A percentile compares a stretch with the other conserved stretches of the same genome.
phyloP scores from a whole-genome alignment of 1,140 invertebrate genomes.

The Pseudomyrmex sp. region DNA sequence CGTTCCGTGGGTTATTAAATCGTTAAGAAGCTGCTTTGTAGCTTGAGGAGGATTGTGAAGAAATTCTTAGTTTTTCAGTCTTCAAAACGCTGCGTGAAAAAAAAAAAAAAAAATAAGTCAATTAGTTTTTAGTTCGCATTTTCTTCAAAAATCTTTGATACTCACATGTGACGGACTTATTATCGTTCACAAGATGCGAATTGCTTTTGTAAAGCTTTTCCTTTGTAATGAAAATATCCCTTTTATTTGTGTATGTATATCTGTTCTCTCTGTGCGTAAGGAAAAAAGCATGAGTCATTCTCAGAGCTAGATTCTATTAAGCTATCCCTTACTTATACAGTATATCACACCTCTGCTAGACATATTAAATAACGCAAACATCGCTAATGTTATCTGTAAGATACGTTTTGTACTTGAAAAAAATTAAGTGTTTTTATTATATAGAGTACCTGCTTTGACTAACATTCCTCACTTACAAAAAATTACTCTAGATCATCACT shows the following conservation, averaged over 20 bases:
- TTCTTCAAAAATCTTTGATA: neutral
- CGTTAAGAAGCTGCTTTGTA: slow-evolving; percentile 2
- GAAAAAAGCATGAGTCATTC: neutral
- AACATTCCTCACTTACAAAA: neutral
- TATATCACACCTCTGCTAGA: neutral
- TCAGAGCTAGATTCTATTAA: slow-evolving; percentile 13
- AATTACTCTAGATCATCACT: neutral
- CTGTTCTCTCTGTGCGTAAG: neutral
- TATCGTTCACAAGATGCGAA: neutral
- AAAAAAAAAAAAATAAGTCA: too few relatives aligned
- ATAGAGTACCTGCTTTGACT: neutral
- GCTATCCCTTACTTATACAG: neutral
- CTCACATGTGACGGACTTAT: neutral
- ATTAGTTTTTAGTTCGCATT: neutral
- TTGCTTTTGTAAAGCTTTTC: neutral
- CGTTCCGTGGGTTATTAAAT: neutral
- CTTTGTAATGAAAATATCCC: neutral
- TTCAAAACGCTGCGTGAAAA: too few relatives aligned
- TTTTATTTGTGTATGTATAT: too few relatives aligned
- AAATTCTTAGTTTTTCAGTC: too few relatives aligned
- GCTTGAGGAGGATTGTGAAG: too few relatives aligned
- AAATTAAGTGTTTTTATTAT: neutral
- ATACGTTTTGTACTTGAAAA: neutral
- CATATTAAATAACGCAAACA: neutral
- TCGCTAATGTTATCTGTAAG: neutral